Conservation (phyloP, 2,888 invertebrate genomes). For the Eremobia ochroleuca region DNA sequence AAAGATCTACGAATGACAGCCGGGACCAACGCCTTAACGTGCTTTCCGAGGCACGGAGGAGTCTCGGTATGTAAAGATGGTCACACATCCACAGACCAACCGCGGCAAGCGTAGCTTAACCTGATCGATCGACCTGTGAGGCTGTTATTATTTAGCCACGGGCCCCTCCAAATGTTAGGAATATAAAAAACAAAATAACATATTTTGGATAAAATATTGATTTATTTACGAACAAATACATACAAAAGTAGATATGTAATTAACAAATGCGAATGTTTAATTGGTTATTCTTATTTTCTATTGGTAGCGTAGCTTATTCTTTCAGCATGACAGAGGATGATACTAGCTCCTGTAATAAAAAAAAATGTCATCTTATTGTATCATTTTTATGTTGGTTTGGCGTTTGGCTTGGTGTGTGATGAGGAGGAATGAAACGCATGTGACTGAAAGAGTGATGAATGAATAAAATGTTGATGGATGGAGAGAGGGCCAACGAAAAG, state of each 20-base stretch:
- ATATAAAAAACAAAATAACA: neutral
- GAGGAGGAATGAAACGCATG: neutral
- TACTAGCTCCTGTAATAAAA: conserved; percentile 82
- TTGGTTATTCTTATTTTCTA: conserved; percentile 15
- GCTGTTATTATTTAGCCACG: no score
- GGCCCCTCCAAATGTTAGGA: no score
- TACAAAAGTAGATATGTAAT: neutral
- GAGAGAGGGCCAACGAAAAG: no score
- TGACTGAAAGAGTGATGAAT: no score
- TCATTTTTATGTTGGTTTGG: neutral
- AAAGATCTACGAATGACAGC: no score
- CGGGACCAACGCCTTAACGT: no score
- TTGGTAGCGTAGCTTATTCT: conserved; percentile 71
- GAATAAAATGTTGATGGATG: no score
- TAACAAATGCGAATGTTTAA: neutral
- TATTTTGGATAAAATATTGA: conserved; percentile 4
- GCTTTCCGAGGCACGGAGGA: no score
- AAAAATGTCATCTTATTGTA: neutral
- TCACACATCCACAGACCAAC: no score
- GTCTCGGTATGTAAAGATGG: no score
- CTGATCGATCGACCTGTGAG: no score
- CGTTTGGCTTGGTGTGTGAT: neutral
- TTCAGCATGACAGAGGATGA: conserved; percentile 84
- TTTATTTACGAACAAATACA: conserved; percentile 16
- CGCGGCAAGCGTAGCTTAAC: no score